Conservation (phyloP, 2,888 invertebrate species). For the Clistopyga incitator region DNA sequence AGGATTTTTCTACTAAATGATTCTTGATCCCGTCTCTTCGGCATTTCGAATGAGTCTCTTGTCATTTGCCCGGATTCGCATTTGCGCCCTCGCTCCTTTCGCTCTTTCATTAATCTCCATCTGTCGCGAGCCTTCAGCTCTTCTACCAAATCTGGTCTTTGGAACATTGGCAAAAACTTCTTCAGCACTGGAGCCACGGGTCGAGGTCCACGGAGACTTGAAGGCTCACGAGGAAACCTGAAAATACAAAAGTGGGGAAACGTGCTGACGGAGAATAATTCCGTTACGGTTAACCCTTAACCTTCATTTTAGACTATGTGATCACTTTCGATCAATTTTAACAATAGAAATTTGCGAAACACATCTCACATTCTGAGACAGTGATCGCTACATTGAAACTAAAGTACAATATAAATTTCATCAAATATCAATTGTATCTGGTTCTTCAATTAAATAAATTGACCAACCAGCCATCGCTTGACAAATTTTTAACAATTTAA, state of each 20-base stretch:
- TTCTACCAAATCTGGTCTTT: constrained; percentile 72
- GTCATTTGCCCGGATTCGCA: constrained; percentile 50
- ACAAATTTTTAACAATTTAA: too few relatives aligned
- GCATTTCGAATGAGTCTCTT: constrained; percentile 8
- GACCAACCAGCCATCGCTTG: too few relatives aligned
- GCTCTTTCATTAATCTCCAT: constrained; percentile 71
- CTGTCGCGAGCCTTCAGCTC: constrained; percentile 74
- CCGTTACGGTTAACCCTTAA: not conserved
- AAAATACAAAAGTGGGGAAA: not conserved
- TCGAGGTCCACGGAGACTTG: not conserved
- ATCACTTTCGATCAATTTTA: too few relatives aligned
- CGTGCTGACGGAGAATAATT: too few relatives aligned
- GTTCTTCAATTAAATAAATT: too few relatives aligned
- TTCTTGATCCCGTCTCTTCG: constrained; percentile 19
- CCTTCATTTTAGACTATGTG: too few relatives aligned
- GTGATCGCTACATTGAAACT: too few relatives aligned
- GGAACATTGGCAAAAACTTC: constrained; percentile 73
- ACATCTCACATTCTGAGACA: too few relatives aligned
- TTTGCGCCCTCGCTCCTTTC: constrained; percentile 62
- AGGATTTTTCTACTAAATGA: constrained; percentile 47
- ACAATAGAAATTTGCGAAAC: too few relatives aligned
- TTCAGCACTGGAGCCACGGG: constrained; percentile 70
- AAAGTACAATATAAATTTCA: too few relatives aligned
- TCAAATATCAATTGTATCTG: too few relatives aligned
- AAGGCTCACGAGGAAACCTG: constrained; percentile 43